Percentiles rank a stretch among this genome's conserved stretches.
phyloP scores from a whole-genome alignment of 1,140 invertebrate genomes.

The Hesperophylax magnus region DNA sequence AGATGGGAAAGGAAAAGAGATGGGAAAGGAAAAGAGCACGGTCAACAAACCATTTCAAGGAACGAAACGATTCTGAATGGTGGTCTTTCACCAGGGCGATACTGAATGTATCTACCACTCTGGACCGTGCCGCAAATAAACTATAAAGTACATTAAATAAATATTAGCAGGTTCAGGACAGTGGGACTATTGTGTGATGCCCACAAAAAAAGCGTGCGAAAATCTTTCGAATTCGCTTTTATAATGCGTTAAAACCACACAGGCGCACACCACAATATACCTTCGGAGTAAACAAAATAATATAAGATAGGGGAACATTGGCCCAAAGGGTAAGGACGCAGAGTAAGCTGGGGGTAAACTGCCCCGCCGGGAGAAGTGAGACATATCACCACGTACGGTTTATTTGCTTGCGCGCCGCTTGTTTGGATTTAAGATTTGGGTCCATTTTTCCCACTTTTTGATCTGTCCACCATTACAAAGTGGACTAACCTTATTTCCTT shows the following conservation, averaged over 20 bases:
- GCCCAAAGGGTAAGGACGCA: background rate
- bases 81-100: too few species aligned
- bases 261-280: background rate
- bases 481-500: background rate
- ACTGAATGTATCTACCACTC: too few species aligned
- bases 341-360: background rate
- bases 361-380: slow-evolving; percentile 13
- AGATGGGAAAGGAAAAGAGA: too few species aligned
- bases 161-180: too few species aligned
- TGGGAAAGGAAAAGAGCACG: too few species aligned
- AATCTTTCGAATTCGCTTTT: background rate
- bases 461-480: slow-evolving; percentile 1
- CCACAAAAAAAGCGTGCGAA: background rate
- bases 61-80: too few species aligned
- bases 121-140: too few species aligned
- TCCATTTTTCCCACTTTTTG: slow-evolving; percentile 14
- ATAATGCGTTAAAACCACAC: slow-evolving; percentile 7
- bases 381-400: slow-evolving; percentile 8
- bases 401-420: slow-evolving; percentile 14
- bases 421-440: slow-evolving; percentile 15
- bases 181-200: too few species aligned
- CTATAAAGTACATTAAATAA: too few species aligned
- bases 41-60: too few species aligned
- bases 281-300: slow-evolving; percentile 12
- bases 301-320: slow-evolving; percentile 1